Evolutionary conservation across 1,140 invertebrate species (phyloP), one percentile per base, ranked within the genome.

Genomic region (Diabrotica virgifera): DNA sequence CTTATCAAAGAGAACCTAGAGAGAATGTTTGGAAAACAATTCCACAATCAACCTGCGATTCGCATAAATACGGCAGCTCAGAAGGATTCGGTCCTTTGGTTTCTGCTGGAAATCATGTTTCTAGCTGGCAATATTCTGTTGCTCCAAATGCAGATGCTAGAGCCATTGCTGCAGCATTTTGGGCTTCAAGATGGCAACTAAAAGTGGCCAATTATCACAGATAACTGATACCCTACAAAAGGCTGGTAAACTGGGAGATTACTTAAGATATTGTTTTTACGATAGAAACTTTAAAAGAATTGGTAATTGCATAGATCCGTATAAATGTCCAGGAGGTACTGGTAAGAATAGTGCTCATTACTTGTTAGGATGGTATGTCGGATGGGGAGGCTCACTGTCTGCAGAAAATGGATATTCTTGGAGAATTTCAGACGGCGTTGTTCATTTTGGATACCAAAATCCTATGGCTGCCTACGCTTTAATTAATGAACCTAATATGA

Each of bases 71-170:
- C 37, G 67, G 67, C 9, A 53, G 54, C 14, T 14, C 64, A 24
- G 53, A 65, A 13, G 67, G 67, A 53, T 69, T 69, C 52, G 52
- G 36, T 12, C 36, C 57, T 53, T 46, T 57, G 0, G 10, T 11
- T 36, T 36, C 60, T 59, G 36, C 52, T 59, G 10, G 14, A 60
- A 46, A 64, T 36, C 24, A 24, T 24, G 64, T 59, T 35, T 59
- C 35, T 10, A 62, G 63, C 53, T 69, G 63, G 56, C 63, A 69
- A 56, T 69, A 65, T 62, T 63, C 60, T 11, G 64, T 59, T 24
- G 67, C 67, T 40, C 67, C 67, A 14, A 64, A 69, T 54, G 67
- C 67, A n/a, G 67, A 69, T 12, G 67, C 67, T 24, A 59, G 67
- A 24, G 67, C 64, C 12, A 37, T 69, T 12, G 64, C 63, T 53